phyloP scores from a whole-genome alignment of 2,797 vertebrate species.

The Macropus fuliginosus region DNA sequence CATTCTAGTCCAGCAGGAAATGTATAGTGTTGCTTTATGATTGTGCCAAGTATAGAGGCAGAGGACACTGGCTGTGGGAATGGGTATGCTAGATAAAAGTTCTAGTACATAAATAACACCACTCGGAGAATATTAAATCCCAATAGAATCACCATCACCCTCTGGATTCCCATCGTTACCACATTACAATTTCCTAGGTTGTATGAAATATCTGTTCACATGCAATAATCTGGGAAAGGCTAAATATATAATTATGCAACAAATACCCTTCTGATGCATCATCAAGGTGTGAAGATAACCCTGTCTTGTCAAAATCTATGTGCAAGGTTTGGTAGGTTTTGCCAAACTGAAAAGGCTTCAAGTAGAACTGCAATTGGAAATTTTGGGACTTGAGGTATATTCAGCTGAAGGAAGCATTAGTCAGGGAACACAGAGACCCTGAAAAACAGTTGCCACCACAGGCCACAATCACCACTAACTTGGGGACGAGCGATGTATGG shows the following conservation, averaged over 20 bases:
- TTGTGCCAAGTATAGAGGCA: neutral
- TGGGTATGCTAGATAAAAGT: conserved; percentile 37
- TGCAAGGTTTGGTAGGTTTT: neutral
- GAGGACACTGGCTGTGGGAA: conserved; percentile 58
- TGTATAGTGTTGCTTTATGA: neutral
- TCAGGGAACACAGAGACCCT: neutral
- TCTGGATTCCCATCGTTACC: neutral
- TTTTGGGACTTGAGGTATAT: neutral
- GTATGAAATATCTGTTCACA: neutral
- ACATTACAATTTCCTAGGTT: neutral
- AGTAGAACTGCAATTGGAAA: neutral
- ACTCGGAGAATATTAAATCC: conserved; percentile 59
- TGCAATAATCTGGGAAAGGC: neutral
- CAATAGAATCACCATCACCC: neutral
- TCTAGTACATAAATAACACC: conserved; percentile 65
- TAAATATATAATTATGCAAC: neutral
- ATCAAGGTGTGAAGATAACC: neutral
- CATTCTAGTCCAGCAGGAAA: conserved; percentile 41
- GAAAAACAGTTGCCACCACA: neutral
- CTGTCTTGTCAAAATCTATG: neutral
- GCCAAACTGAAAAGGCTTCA: neutral
- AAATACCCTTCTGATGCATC: neutral
- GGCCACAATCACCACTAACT: neutral
- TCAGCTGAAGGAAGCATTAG: neutral
- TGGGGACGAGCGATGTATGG: neutral